Percentiles rank a stretch among this genome's conserved stretches.
These are phyloP conservation scores for Sturmia bella DNA, from an alignment of 2,888 invertebrate species.

Conservation along the genomic window DNA sequence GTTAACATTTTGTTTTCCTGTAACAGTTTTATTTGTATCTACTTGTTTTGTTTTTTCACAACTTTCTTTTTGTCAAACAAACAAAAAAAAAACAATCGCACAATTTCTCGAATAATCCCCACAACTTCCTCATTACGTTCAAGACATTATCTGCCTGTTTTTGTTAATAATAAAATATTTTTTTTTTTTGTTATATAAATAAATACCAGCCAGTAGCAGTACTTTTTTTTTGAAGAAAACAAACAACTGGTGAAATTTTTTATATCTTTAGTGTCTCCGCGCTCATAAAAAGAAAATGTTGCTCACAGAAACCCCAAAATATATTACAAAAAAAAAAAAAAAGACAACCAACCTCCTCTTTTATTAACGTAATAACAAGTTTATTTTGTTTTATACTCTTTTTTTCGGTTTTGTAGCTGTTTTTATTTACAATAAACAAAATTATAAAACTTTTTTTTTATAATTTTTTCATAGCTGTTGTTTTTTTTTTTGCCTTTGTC, in stretches of 20 bases:
- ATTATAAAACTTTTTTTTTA: constrained; percentile 53
- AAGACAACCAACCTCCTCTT: constrained; percentile 57
- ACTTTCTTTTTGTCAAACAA: constrained; percentile 50
- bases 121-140: constrained; percentile 55
- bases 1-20: background rate
- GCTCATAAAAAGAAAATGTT: background rate
- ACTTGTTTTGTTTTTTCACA: background rate
- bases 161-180: constrained; percentile 30
- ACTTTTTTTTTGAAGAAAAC: constrained; percentile 18
- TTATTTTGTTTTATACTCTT: too few relatives aligned
- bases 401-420: constrained; percentile 30
- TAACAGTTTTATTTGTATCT: background rate
- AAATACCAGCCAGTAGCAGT: constrained; percentile 22
- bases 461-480: constrained; percentile 3
- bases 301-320: constrained; percentile 4
- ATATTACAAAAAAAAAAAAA: too few relatives aligned
- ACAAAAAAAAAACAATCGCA: background rate
- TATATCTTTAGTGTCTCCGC: constrained; percentile 38
- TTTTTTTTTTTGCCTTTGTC: constrained; percentile 22
- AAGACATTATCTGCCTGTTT: constrained; percentile 31
- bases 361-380: constrained; percentile 69
- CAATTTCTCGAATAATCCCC: constrained; percentile 30
- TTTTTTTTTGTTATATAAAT: constrained; percentile 45
- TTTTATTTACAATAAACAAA: constrained; percentile 48
- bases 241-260: constrained; percentile 65